Conservation (phyloP, 2,113 vertebrate species). For the Colius striatus region DNA sequence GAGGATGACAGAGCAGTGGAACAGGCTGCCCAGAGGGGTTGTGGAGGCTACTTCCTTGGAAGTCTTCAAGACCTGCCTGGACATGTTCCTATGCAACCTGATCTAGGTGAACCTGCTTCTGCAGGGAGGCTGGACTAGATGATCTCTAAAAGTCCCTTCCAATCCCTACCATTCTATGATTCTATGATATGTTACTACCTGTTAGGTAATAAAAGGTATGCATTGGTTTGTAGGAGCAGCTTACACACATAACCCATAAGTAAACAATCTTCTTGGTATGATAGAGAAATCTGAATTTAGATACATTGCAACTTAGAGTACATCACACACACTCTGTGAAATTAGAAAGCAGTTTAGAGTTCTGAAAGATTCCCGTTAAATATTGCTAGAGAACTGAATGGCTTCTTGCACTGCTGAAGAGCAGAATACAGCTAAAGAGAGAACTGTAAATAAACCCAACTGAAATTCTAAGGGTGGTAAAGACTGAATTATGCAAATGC, state of each 20-base stretch:
- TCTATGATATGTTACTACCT: no score
- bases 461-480: neutral
- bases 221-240: neutral
- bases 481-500: neutral
- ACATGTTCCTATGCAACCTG: no score
- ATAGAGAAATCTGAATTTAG: neutral
- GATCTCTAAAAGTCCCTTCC: no score
- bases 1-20: no score
- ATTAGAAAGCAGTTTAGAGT: neutral
- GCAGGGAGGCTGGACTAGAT: no score
- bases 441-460: neutral
- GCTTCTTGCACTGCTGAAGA: neutral
- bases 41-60: no score
- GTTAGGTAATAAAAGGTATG: neutral
- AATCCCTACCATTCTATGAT: no score
- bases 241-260: neutral
- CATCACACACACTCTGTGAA: neutral
- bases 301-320: neutral
- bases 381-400: neutral
- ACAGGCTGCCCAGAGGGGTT: no score
- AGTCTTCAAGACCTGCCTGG: no score
- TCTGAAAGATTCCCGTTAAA: neutral
- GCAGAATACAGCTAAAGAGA: neutral
- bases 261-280: neutral
- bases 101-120: no score